A percentile compares a stretch with the other conserved stretches of the same genome.
Evolutionary conservation across 2,797 vertebrate species (phyloP).

Genomic region (Melopsittacus undulatus): DNA sequence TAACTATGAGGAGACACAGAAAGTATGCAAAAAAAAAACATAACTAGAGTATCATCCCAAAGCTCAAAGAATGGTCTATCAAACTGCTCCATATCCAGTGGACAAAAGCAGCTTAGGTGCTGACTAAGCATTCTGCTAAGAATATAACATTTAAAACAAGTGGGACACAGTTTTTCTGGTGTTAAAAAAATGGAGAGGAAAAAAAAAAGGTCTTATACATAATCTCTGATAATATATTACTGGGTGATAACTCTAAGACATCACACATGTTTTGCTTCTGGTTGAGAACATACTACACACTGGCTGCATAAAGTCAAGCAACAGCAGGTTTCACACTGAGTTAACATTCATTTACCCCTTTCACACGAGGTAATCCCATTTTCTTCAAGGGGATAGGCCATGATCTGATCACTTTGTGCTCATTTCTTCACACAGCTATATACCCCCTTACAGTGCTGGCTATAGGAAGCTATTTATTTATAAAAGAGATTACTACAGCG

Average conservation of each 20-base stretch:
- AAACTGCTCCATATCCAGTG: not conserved
- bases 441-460: not conserved
- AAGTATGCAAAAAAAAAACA: not conserved
- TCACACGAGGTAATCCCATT: not conserved
- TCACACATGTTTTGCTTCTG: not conserved
- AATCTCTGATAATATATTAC: not conserved
- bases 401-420: not conserved
- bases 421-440: not conserved
- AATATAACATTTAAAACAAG: not conserved
- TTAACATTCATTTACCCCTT: not conserved
- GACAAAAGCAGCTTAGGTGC: not conserved
- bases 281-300: not conserved
- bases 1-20: not conserved
- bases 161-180: not conserved
- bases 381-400: not conserved
- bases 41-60: not conserved
- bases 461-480: not conserved
- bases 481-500: slow-evolving; percentile 12
- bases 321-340: not conserved
- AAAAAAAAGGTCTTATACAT: not conserved
- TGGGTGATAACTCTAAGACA: not conserved
- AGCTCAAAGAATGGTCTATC: not conserved
- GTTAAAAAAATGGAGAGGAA: not conserved
- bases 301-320: not conserved
- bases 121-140: not conserved